These are phyloP conservation scores for Liopterus haemorrhoidalis DNA, from an alignment of 2,888 invertebrate species.

Conservation along the genomic window DNA sequence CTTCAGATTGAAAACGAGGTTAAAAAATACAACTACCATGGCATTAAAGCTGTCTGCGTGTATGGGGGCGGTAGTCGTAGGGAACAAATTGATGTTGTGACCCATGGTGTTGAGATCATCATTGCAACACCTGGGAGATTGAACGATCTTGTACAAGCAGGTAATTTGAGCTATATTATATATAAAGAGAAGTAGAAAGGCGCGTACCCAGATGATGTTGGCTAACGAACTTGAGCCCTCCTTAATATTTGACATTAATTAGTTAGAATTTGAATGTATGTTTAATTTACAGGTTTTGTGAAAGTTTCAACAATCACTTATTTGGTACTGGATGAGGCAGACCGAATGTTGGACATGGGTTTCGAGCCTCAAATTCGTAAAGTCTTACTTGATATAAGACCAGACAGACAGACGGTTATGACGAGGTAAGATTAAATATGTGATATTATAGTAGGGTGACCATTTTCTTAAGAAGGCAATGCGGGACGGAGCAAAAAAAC, in stretches of 20 bases:
- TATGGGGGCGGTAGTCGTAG: slow-evolving; percentile 85
- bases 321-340: slow-evolving; percentile 88
- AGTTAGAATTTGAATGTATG: slow-evolving; percentile 10
- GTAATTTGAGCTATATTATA: slow-evolving; percentile 33
- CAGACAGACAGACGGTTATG: slow-evolving; percentile 93
- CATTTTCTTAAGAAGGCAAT: no score
- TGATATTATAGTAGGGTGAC: slow-evolving; percentile 5
- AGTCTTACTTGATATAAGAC: slow-evolving; percentile 71
- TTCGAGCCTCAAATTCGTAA: slow-evolving; percentile 85
- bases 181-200: no score
- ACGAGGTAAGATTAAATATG: slow-evolving; percentile 57
- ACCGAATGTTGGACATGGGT: slow-evolving; percentile 82
- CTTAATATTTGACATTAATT: no score
- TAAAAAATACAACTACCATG: slow-evolving; percentile 78
- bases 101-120: slow-evolving; percentile 84
- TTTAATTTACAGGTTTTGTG: slow-evolving; percentile 50
- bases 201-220: no score
- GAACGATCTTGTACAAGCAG: slow-evolving; percentile 76
- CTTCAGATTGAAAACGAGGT: slow-evolving; percentile 89
- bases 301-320: slow-evolving; percentile 76
- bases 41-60: slow-evolving; percentile 83
- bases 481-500: no score
- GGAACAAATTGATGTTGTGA: slow-evolving; percentile 69
- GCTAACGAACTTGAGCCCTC: no score
- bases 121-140: slow-evolving; percentile 93